Evolutionary conservation across 2,888 invertebrate species (phyloP).

Genomic region (Rotaria socialis): DNA sequence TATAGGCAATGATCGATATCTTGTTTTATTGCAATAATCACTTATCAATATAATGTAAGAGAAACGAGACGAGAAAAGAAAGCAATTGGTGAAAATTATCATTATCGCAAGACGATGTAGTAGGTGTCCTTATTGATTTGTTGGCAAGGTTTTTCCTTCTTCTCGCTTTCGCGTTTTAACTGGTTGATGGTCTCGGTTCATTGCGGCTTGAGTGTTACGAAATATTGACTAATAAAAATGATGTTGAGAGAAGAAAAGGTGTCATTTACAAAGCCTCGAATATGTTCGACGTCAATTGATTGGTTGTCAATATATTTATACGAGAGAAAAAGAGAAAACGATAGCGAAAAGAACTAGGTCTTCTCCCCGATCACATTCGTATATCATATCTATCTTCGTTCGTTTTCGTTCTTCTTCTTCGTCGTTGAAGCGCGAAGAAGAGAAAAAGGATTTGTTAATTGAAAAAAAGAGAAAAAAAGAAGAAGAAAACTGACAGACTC

Average conservation of each 20-base stretch:
- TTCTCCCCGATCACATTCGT: slow-evolving; percentile 18
- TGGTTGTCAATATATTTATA: slow-evolving; percentile 15
- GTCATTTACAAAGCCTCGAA: slow-evolving; percentile 14
- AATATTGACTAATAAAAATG: slow-evolving; percentile 29
- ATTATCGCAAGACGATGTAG: neutral
- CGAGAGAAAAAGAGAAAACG: neutral
- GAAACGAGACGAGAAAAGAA: neutral
- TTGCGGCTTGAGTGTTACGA: slow-evolving; percentile 24
- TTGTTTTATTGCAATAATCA: slow-evolving; percentile 35
- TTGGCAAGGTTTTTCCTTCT: neutral
- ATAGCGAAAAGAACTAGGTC: neutral
- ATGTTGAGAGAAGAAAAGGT: slow-evolving; percentile 21
- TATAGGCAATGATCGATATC: slow-evolving; percentile 32
- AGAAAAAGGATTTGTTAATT: slow-evolving; percentile 37
- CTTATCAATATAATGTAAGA: slow-evolving; percentile 24
- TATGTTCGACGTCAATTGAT: slow-evolving; percentile 7
- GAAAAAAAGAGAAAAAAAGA: slow-evolving; percentile 12
- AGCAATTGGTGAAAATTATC: slow-evolving; percentile 25
- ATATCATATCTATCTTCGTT: slow-evolving; percentile 17
- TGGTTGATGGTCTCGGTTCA: neutral
- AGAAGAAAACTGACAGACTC: slow-evolving; percentile 36
- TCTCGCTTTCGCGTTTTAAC: slow-evolving; percentile 17
- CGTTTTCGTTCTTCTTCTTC: slow-evolving; percentile 12
- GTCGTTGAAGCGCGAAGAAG: slow-evolving; percentile 24
- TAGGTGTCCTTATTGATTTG: slow-evolving; percentile 28